Evolutionary conservation across 2,888 invertebrate genomes (phyloP).

Genomic region (Parapristionchus giblindavisi): DNA sequence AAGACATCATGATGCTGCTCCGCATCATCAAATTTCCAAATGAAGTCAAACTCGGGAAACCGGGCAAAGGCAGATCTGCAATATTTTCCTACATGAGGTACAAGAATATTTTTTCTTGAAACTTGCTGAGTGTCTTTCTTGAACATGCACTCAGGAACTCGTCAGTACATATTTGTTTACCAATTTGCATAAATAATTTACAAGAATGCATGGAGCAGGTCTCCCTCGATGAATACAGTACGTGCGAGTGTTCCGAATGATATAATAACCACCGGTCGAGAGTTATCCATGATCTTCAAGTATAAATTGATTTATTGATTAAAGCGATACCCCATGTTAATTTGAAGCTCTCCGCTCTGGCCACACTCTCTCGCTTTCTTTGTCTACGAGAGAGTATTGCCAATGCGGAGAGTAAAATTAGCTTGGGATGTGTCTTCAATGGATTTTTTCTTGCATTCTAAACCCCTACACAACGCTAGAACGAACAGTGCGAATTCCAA

Average conservation of each 20-base stretch:
- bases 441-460: too few relatives aligned
- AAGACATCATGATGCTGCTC: slow-evolving; percentile 7
- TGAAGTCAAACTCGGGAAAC: slow-evolving; percentile 34
- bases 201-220: slow-evolving; percentile 31
- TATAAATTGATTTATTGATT: background rate
- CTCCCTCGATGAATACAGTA: slow-evolving; percentile 35
- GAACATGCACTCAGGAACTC: background rate
- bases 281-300: background rate
- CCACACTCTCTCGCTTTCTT: too few relatives aligned
- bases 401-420: too few relatives aligned
- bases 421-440: too few relatives aligned
- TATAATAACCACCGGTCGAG: slow-evolving; percentile 17
- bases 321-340: background rate
- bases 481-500: background rate
- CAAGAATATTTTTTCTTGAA: background rate
- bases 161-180: background rate
- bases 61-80: slow-evolving; percentile 28
- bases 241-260: slow-evolving; percentile 36
- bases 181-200: background rate
- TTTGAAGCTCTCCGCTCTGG: too few relatives aligned
- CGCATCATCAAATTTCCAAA: slow-evolving; percentile 37
- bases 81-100: background rate
- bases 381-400: too few relatives aligned
- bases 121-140: background rate
- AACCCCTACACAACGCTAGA: too few relatives aligned